Conservation (phyloP, 1,140 invertebrate genomes). For the Bathynomus jamesi region DNA sequence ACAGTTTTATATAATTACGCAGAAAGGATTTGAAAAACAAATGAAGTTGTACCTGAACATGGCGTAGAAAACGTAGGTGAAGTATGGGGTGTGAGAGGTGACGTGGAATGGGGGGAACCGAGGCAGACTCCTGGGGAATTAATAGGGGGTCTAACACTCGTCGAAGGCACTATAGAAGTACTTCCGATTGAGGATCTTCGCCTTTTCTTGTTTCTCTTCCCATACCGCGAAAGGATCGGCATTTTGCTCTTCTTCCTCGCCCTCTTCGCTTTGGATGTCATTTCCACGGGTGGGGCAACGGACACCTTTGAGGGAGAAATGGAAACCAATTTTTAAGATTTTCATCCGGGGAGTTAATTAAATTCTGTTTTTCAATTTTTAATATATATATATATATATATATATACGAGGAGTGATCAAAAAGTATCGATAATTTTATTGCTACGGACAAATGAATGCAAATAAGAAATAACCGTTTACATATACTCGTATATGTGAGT, state of each 20-base stretch:
- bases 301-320: too few species aligned
- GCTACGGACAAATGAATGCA: too few species aligned
- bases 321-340: too few species aligned
- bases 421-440: too few species aligned
- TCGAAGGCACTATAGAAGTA: slow-evolving; percentile 21
- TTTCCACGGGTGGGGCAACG: too few species aligned
- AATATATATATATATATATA: background rate
- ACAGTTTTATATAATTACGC: too few species aligned
- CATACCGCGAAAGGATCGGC: slow-evolving; percentile 56
- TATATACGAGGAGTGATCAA: too few species aligned
- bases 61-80: slow-evolving; percentile 27
- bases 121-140: slow-evolving; percentile 5
- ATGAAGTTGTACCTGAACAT: slow-evolving; percentile 26
- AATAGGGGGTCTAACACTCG: slow-evolving; percentile 29
- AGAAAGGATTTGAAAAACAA: too few species aligned
- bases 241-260: slow-evolving; percentile 66
- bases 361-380: background rate
- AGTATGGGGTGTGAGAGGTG: slow-evolving; percentile 23
- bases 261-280: slow-evolving; percentile 62
- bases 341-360: background rate
- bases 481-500: too few species aligned
- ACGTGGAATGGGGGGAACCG: slow-evolving; percentile 26
- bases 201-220: slow-evolving; percentile 64
- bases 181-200: slow-evolving; percentile 43
- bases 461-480: too few species aligned